Conservation (phyloP, 2,797 vertebrate genomes). For the Hoplostethus atlanticus region DNA sequence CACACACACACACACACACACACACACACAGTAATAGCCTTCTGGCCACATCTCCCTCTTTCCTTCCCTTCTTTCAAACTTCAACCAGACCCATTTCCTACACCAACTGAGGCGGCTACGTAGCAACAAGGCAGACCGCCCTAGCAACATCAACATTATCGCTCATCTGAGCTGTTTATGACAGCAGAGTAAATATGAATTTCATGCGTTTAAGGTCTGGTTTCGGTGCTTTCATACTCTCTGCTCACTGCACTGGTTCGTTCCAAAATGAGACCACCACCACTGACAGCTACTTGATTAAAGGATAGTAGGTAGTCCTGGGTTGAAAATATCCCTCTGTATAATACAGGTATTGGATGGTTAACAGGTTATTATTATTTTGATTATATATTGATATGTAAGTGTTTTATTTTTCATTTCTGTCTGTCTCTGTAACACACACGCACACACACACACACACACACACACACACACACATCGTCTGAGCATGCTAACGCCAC, state of each 20-base stretch:
- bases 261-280: background rate
- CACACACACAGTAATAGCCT: constrained; percentile 30
- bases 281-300: background rate
- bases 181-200: constrained; percentile 32
- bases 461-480: constrained; percentile 9
- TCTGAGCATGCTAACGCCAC: no score
- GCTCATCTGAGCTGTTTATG: constrained; percentile 43
- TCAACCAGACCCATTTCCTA: constrained; percentile 56
- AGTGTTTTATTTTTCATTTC: background rate
- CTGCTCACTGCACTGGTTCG: background rate
- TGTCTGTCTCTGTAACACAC: background rate
- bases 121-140: constrained; percentile 59
- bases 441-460: constrained; percentile 5
- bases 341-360: background rate
- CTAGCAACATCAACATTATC: constrained; percentile 55
- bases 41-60: constrained; percentile 35
- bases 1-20: background rate
- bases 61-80: constrained; percentile 41
- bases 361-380: no score
- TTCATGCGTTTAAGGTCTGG: constrained; percentile 9
- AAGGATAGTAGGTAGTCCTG: background rate
- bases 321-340: background rate
- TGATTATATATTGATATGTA: background rate
- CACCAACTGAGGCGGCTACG: constrained; percentile 54
- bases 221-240: constrained; percentile 3